phyloP scores from a whole-genome alignment of 2,113 vertebrate species.

The Pluvianellus socialis region DNA sequence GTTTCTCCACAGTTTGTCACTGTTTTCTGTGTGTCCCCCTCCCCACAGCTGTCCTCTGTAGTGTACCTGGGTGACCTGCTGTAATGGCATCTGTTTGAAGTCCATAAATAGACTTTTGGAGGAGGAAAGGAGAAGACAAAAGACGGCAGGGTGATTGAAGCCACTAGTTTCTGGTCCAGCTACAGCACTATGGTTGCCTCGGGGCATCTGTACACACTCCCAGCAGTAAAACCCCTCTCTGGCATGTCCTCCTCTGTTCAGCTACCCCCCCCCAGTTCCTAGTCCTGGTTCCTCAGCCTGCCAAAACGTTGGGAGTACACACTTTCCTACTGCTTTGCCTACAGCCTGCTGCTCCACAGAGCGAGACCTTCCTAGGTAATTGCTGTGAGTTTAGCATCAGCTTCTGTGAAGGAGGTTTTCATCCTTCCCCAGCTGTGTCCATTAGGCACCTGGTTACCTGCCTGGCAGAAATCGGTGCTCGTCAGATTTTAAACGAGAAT shows the following conservation, averaged over 20 bases:
- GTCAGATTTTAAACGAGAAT: not conserved
- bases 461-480: not conserved
- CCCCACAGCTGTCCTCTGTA: not conserved
- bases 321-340: not conserved
- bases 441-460: not conserved
- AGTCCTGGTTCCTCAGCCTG: not conserved
- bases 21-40: not conserved
- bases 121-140: not conserved
- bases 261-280: fast-evolving
- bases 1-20: not conserved
- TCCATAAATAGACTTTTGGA: not conserved
- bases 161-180: not conserved
- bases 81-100: not conserved
- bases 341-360: not conserved
- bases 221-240: not conserved
- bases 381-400: not conserved
- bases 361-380: not conserved
- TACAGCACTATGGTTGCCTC: not conserved
- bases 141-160: not conserved
- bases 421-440: not conserved
- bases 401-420: not conserved
- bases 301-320: fast-evolving
- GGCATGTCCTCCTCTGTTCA: not conserved
- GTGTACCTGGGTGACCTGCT: not conserved
- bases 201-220: not conserved